Percentiles rank a stretch among this genome's conserved stretches.
Evolutionary conservation across 2,113 vertebrate species (phyloP).

Genomic region (Panthera leo): DNA sequence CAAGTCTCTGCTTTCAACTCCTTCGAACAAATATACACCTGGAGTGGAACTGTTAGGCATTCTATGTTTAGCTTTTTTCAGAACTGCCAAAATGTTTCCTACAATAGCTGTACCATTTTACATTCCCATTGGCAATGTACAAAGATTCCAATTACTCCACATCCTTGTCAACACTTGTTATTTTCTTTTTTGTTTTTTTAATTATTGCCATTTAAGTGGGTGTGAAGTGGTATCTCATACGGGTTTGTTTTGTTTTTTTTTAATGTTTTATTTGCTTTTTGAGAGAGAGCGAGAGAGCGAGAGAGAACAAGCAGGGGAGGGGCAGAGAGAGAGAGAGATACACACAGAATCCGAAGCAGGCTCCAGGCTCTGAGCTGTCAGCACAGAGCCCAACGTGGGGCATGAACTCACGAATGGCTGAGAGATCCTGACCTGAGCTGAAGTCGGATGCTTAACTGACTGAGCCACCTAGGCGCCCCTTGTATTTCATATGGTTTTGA

Average conservation of each 20-base stretch:
- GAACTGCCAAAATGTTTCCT: not conserved
- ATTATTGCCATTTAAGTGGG: not conserved
- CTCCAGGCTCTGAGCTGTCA: no score
- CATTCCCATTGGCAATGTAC: not conserved
- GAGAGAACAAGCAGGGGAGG: no score
- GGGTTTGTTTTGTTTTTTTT: not conserved
- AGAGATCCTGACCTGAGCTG: no score
- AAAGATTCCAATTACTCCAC: not conserved
- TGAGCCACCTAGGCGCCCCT: no score
- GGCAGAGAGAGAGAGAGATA: no score
- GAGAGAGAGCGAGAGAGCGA: no score
- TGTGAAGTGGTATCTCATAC: not conserved
- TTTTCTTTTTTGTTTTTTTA: not conserved
- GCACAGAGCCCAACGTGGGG: no score
- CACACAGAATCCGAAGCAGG: no score
- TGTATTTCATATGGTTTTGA: not conserved
- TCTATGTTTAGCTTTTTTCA: not conserved
- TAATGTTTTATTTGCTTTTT: no score
- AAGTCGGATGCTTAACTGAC: no score
- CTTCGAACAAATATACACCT: not conserved
- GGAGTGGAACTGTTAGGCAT: not conserved
- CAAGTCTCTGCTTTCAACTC: not conserved
- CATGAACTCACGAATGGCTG: no score
- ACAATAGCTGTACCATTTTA: not conserved
- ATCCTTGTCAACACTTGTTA: not conserved